Evolutionary conservation across 2,797 vertebrate species (phyloP).

Genomic region (Melanotaenia nigrans): DNA sequence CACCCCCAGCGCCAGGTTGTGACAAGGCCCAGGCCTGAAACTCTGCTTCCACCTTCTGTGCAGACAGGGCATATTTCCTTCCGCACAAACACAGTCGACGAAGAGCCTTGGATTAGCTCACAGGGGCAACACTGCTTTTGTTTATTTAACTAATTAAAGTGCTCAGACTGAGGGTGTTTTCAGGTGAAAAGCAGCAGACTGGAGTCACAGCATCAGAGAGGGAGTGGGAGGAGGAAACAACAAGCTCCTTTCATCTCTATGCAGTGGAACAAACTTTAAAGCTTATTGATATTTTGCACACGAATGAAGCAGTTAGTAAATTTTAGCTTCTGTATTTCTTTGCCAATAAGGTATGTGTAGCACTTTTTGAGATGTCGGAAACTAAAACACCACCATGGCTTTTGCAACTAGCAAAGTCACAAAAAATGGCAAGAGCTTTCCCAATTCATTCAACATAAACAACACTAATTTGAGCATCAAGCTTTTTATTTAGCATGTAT

Average conservation of each 20-base stretch:
- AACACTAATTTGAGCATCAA: neutral
- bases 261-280: conserved; percentile 15
- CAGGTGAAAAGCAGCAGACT: conserved; percentile 45
- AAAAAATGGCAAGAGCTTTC: neutral
- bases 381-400: neutral
- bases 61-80: conserved; percentile 69
- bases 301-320: neutral
- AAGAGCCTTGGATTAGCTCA: conserved; percentile 60
- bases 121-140: conserved; percentile 57
- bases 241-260: conserved; percentile 11
- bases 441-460: neutral
- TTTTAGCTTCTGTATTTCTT: neutral
- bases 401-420: neutral
- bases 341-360: neutral
- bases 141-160: conserved; percentile 80
- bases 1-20: conserved; percentile 35
- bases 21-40: conserved; percentile 74
- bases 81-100: conserved; percentile 64
- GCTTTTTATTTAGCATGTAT: neutral
- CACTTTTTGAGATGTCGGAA: neutral
- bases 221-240: conserved; percentile 32
- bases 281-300: conserved; percentile 14
- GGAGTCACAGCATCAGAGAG: conserved; percentile 19
- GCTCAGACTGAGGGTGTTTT: conserved; percentile 63
- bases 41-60: conserved; percentile 64